A percentile compares a stretch with the other conserved stretches of the same genome.
These are phyloP conservation scores for Rhea pennata DNA, from an alignment of 2,113 vertebrate species.

Conservation along the genomic window DNA sequence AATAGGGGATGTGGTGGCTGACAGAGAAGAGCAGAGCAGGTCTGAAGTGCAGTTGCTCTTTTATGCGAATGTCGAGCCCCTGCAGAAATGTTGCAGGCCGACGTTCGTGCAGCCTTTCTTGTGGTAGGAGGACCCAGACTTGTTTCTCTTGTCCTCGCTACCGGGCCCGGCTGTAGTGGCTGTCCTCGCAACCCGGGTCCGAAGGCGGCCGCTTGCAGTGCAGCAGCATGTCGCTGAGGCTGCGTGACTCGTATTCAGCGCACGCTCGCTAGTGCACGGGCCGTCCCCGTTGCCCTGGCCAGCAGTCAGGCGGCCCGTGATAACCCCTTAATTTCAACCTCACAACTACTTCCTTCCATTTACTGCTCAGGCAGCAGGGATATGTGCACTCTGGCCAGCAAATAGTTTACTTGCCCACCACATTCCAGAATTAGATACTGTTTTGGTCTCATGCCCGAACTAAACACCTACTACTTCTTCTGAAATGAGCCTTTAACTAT, in stretches of 20 bases:
- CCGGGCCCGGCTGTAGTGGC: not conserved
- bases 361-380: not conserved
- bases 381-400: not conserved
- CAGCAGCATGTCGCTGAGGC: not conserved
- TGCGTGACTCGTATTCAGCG: not conserved
- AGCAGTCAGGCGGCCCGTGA: fast-evolving
- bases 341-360: not conserved
- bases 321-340: not conserved
- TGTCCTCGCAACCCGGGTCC: not conserved
- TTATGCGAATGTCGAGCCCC: not conserved
- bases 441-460: not conserved
- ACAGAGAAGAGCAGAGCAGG: conserved; percentile 23
- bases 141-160: not conserved
- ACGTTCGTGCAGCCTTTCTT: not conserved
- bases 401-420: not conserved
- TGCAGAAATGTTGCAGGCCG: not conserved
- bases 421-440: not conserved
- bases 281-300: not conserved
- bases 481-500: not conserved
- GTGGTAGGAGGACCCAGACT: not conserved
- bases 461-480: not conserved
- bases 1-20: conserved; percentile 57
- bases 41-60: conserved; percentile 9
- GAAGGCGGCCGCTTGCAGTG: fast-evolving
- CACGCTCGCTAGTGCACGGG: fast-evolving